Conservation (phyloP, 2,113 vertebrate species). For the Nesospiza acunhae region DNA sequence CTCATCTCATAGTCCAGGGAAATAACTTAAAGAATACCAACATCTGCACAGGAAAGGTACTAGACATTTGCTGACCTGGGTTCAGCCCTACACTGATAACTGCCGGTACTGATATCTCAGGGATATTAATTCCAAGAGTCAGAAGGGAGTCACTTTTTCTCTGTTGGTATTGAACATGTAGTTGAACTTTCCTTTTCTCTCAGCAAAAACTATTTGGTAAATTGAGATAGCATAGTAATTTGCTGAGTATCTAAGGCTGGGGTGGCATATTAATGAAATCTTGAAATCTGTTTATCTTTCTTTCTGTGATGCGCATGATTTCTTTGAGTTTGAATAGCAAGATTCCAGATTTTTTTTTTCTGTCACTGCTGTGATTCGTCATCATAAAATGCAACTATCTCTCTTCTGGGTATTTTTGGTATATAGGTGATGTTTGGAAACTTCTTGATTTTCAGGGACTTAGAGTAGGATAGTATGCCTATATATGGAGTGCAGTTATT, state of each 20-base stretch:
- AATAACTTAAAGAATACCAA: conserved; percentile 14
- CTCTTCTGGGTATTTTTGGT: background rate
- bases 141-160: background rate
- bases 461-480: background rate
- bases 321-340: background rate
- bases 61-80: background rate
- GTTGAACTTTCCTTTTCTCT: background rate
- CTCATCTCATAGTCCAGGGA: background rate
- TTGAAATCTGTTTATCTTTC: background rate
- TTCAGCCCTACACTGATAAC: background rate
- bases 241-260: background rate
- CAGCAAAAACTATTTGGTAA: background rate
- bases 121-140: background rate
- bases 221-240: background rate
- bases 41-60: conserved; percentile 33
- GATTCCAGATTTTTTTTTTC: background rate
- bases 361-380: background rate
- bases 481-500: background rate
- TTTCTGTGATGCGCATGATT: background rate
- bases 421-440: background rate
- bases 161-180: background rate
- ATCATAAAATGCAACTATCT: background rate
- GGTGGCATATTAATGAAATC: background rate
- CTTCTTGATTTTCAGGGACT: background rate
- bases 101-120: background rate